Base-by-base conservation (phyloP, 1,140 invertebrate genomes). In the Pseudobourletiella spinata region DNA sequence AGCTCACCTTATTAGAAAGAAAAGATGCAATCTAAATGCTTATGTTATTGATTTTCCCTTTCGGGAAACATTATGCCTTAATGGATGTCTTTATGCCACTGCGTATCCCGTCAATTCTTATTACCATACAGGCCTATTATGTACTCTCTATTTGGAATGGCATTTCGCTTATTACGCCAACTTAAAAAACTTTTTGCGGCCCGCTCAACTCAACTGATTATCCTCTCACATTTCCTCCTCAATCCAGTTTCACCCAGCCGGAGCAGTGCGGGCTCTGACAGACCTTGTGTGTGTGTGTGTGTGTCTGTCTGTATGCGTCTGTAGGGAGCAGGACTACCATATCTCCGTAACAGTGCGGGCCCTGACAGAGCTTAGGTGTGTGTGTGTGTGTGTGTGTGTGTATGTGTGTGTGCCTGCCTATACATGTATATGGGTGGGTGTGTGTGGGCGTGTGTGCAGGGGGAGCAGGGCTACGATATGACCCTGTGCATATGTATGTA, bases 1-100 rank as follows among this genome's bases (percentile, higher is more conserved):
- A 59, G 22, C 66, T 65, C 63, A 65, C 63, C 66, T 68, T 68
- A 68, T 68, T 68, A 68, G 59, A 67, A 60, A 57, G 58, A 61
- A 67, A 64, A 68, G 64, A 68, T 68, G 63, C 60, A 68, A 68
- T 68, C 66, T 68, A 68, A 68, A 68, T 68, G 66, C 66, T 68
- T 68, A 68, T 68, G 59, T 63, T 68, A 68, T 68, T 68, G 66
- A 68, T 68, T 68, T 68, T 68, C 60, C 63, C 63, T 65, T 65
- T 65, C 52, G 63, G 63, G 63, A 60, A 56, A 63, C 67, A 66
- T 65, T 68, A 66, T 58, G 50, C 64, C 63, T 63, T 67, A 70
- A 70, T 70, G 65, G 65, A 65, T 64, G 65, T 70, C 67, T 69
- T 66, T 59, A 67, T 67, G 63, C 59, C 28, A 48, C 42, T 59